Conservation (phyloP, 2,113 vertebrate species). For the Thamnophis sirtalis region DNA sequence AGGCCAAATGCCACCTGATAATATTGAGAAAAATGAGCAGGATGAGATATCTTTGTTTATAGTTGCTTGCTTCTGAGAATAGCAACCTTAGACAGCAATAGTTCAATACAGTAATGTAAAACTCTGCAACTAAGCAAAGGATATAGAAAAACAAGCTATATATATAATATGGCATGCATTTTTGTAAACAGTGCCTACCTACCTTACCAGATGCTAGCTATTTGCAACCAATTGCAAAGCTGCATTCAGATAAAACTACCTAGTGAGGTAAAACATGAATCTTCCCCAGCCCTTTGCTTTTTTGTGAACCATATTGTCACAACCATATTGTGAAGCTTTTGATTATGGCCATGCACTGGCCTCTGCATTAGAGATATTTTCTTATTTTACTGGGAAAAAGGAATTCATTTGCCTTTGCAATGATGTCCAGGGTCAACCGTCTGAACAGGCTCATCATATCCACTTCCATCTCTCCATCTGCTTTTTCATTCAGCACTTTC, state of each 20-base stretch:
- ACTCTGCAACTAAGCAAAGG: neutral
- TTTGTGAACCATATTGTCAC: neutral
- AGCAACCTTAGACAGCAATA: neutral
- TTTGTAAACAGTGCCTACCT: neutral
- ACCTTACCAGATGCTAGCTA: neutral
- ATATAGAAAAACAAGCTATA: neutral
- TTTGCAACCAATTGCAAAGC: neutral
- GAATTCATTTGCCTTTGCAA: slow-evolving; percentile 66
- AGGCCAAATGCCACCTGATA: slow-evolving; percentile 83
- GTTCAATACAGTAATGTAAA: neutral
- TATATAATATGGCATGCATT: neutral
- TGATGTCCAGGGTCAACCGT: slow-evolving; percentile 69
- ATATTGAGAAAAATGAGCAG: slow-evolving; percentile 6
- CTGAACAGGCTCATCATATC: slow-evolving; percentile 72
- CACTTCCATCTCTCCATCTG: slow-evolving; percentile 69
- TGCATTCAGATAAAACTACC: neutral
- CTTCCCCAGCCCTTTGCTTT: neutral
- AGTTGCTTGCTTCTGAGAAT: neutral
- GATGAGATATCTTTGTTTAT: neutral
- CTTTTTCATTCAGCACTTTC: slow-evolving; percentile 70
- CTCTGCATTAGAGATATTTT: neutral
- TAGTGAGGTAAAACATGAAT: too few species aligned
- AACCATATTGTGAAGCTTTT: neutral
- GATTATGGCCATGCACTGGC: neutral
- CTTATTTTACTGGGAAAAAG: neutral